phyloP scores from a whole-genome alignment of 1,140 invertebrate species.

The Littorina saxatilis region DNA sequence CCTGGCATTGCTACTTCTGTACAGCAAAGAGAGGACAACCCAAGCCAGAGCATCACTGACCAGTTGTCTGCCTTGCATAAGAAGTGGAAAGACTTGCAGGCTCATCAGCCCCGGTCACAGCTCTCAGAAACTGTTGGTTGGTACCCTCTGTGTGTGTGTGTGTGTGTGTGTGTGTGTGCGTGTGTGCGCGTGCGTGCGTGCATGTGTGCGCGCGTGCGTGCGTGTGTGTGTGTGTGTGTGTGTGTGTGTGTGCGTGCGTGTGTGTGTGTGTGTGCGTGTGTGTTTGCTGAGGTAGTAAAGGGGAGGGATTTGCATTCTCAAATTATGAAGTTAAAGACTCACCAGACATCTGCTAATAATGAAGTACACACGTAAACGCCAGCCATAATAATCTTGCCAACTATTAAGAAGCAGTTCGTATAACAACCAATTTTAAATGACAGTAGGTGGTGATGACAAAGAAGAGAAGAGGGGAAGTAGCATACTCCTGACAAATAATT shows the following conservation, averaged over 20 bases:
- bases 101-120: slow-evolving; percentile 40
- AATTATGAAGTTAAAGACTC: too few species aligned
- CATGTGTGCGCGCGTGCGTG: neutral
- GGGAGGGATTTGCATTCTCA: too few species aligned
- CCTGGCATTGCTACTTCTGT: too few species aligned
- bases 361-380: too few species aligned
- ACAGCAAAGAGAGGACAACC: slow-evolving; percentile 39
- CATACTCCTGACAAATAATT: too few species aligned
- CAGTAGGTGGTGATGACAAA: too few species aligned
- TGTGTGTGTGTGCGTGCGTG: neutral
- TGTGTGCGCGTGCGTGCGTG: neutral
- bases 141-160: neutral
- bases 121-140: slow-evolving; percentile 45
- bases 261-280: neutral
- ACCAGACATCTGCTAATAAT: too few species aligned
- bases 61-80: slow-evolving; percentile 37
- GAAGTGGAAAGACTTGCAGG: slow-evolving; percentile 23
- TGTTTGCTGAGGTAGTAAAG: too few species aligned
- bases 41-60: slow-evolving; percentile 30
- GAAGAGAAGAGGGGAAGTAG: too few species aligned
- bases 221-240: neutral
- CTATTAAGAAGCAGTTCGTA: too few species aligned
- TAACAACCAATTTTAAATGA: too few species aligned
- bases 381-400: too few species aligned
- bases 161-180: neutral